Evolutionary conservation across 2,113 vertebrate species (phyloP).

Genomic region (Neoarius graeffei): DNA sequence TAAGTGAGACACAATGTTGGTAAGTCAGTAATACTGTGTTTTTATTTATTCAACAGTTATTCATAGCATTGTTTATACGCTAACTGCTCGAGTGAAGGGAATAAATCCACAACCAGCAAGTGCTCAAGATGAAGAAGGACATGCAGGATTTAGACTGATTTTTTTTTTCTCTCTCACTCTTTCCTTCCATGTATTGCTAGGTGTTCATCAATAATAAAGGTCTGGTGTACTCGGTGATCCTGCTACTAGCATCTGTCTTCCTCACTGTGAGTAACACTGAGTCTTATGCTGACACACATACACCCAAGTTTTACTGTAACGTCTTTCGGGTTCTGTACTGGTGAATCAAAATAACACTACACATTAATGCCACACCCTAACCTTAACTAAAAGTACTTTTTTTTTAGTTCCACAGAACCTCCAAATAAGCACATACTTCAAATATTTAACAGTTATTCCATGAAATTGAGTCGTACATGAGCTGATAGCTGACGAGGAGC

Average conservation of each 20-base stretch:
- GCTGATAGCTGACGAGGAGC: no score
- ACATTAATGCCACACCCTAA: no score
- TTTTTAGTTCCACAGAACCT: not conserved
- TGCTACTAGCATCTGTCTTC: conserved; percentile 78
- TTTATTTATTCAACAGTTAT: not conserved
- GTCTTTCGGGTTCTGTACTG: no score
- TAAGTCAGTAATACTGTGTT: not conserved
- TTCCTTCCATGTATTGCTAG: conserved; percentile 57
- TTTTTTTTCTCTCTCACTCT: not conserved
- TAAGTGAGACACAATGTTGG: not conserved
- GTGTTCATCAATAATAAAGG: conserved; percentile 79
- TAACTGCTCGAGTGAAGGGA: not conserved
- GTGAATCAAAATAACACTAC: no score
- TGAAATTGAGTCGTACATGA: no score
- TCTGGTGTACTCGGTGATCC: conserved; percentile 77
- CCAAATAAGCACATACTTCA: not conserved
- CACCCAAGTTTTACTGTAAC: no score
- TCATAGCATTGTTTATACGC: not conserved
- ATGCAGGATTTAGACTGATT: not conserved
- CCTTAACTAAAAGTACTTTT: no score
- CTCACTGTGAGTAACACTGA: conserved; percentile 69
- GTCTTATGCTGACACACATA: not conserved
- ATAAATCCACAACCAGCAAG: not conserved
- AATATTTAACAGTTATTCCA: not conserved
- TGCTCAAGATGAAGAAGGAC: not conserved